These are phyloP conservation scores for Misgurnus anguillicaudatus DNA, from an alignment of 2,113 vertebrate species.

Conservation along the genomic window DNA sequence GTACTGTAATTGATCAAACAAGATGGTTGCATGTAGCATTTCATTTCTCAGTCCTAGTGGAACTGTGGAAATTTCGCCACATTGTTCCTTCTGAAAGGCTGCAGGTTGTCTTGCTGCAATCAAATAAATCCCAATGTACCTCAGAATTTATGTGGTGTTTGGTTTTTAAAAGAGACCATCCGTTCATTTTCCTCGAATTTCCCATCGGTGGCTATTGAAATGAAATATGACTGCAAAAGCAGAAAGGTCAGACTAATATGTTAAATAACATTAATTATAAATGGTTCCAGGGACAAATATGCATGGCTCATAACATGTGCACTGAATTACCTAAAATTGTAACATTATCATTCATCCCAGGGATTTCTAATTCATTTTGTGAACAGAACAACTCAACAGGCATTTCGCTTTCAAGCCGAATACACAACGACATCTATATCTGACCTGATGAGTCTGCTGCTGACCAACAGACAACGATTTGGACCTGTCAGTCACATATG, in stretches of 20 bases:
- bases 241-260: conserved; percentile 19
- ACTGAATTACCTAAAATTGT: neutral
- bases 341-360: neutral
- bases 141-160: conserved; percentile 16
- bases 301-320: neutral
- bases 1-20: neutral
- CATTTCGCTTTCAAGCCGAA: conserved; percentile 35
- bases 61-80: neutral
- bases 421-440: conserved; percentile 50
- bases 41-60: neutral
- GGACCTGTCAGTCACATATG: conserved; percentile 55
- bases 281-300: neutral
- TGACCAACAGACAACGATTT: conserved; percentile 50
- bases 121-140: neutral
- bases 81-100: neutral
- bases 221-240: neutral
- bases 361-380: neutral
- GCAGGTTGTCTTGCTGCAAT: neutral
- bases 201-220: neutral
- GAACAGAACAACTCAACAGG: conserved; percentile 33
- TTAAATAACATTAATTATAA: conserved; percentile 2
- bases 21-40: neutral
- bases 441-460: conserved; percentile 47
- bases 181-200: neutral
- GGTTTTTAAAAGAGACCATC: neutral